Evolutionary conservation across 2,113 vertebrate genomes (phyloP), one percentile per base, ranked within the genome.

Genomic region (Gymnarchus niloticus): DNA sequence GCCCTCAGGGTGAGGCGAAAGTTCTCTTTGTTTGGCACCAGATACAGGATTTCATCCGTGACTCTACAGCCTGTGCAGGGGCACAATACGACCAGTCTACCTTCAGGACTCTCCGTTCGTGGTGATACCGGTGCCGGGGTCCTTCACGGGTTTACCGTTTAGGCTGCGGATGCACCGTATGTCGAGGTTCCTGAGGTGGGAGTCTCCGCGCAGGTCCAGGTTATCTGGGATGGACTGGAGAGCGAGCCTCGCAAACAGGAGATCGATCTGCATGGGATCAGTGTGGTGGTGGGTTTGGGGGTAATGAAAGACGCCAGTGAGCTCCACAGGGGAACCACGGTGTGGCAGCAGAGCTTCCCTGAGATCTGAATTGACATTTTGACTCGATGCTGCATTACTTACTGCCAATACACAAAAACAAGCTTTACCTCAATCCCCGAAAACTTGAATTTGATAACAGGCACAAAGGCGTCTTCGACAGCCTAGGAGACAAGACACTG

Each of bases 381-480:
- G 46, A 25, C 49, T 33, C 9, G 10, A 19, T 25, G 33, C 28
- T 37, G 61, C 52, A 65, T 33, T 78, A 6, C 41, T 33, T 46
- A 23, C 9, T 19, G 73, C 2, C 41, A 48, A 77, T 3, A 78
- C 6, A 84, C 19, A 28, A 41, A 1, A 84, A 19, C 10, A 48
- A 33, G 52, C 91, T 95, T 83, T 95, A 99, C 98, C 96, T 99
- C 98, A 90, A 98, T 98, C 83, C 96, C 96, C 88, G 97, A 95
- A 94, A 98, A 98, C 91, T 98, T 96, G 93, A 99, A 98, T 90
- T 99, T 99, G 89, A 99, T 95, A 91, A 99, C 97, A 0, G 98
- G 98, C 85, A 99, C 98, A 93, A 98, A 99, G 1, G 98, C 98
- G 91, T 99, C 97, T 91, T 99, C 97, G 44, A 99, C 96, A 89